Evolutionary conservation across 2,113 vertebrate species (phyloP).

Genomic region (Crypturellus undulatus): DNA sequence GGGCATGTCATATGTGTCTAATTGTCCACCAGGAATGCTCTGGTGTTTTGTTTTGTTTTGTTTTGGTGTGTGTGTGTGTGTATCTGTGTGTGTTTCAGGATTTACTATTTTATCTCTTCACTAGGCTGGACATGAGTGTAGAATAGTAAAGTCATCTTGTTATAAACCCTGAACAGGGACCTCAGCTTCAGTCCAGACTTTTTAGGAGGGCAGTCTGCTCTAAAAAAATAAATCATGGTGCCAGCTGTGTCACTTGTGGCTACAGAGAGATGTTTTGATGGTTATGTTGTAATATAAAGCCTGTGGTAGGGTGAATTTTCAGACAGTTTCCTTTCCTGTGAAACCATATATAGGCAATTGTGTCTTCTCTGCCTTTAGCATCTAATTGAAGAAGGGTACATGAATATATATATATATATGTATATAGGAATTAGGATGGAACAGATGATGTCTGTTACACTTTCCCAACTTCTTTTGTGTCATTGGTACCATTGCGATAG

Average conservation of each 20-base stretch:
- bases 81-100: neutral
- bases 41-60: neutral
- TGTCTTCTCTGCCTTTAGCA: neutral
- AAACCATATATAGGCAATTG: neutral
- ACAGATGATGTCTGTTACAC: neutral
- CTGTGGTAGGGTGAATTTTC: neutral
- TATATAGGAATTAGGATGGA: neutral
- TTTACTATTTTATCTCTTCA: neutral
- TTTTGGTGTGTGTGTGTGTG: neutral
- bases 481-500: neutral
- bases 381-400: neutral
- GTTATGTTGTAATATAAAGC: neutral
- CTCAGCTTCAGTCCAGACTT: neutral
- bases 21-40: neutral
- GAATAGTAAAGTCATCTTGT: neutral
- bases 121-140: neutral
- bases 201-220: neutral
- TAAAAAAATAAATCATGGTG: neutral
- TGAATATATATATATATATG: rapidly evolving
- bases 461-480: neutral
- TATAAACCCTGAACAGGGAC: neutral
- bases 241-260: no score
- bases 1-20: neutral
- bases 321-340: neutral
- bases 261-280: neutral